Evolutionary conservation across 2,888 invertebrate species (phyloP).

Genomic region (Eupithecia pulchellata): DNA sequence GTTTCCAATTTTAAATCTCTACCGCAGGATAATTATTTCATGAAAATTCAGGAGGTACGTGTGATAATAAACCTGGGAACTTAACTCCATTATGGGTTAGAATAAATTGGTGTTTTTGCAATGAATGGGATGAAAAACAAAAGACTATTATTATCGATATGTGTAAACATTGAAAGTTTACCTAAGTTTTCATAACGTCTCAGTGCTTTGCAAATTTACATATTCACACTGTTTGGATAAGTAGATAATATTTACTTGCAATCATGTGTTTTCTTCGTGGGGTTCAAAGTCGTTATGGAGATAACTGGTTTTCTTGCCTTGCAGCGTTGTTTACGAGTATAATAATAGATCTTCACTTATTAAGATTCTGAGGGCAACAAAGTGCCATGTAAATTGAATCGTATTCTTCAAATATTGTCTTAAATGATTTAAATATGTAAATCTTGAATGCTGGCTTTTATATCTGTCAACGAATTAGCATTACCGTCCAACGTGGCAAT

Average conservation of each 20-base stretch:
- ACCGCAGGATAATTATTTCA: too few relatives aligned
- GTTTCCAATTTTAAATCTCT: too few relatives aligned
- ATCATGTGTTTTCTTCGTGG: slow-evolving; percentile 14
- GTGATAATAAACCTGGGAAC: too few relatives aligned
- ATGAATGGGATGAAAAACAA: background rate
- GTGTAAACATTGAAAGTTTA: background rate
- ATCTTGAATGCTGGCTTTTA: too few relatives aligned
- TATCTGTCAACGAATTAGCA: too few relatives aligned
- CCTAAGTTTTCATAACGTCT: background rate
- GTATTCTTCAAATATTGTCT: background rate
- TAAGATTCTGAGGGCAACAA: background rate
- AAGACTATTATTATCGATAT: background rate
- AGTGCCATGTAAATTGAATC: background rate
- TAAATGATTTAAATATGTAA: too few relatives aligned
- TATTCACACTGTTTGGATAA: background rate
- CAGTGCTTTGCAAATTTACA: slow-evolving; percentile 4
- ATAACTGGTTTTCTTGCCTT: slow-evolving; percentile 2
- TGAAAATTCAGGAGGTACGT: too few relatives aligned
- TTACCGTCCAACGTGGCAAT: too few relatives aligned
- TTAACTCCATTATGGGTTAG: background rate
- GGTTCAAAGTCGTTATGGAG: slow-evolving; percentile 18
- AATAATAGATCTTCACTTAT: background rate
- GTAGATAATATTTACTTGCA: slow-evolving; percentile 5
- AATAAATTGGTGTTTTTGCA: background rate
- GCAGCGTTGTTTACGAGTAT: background rate